These are phyloP conservation scores for Cynodonichthys magdalenae DNA, from an alignment of 2,797 vertebrate genomes.

Conservation along the genomic window DNA sequence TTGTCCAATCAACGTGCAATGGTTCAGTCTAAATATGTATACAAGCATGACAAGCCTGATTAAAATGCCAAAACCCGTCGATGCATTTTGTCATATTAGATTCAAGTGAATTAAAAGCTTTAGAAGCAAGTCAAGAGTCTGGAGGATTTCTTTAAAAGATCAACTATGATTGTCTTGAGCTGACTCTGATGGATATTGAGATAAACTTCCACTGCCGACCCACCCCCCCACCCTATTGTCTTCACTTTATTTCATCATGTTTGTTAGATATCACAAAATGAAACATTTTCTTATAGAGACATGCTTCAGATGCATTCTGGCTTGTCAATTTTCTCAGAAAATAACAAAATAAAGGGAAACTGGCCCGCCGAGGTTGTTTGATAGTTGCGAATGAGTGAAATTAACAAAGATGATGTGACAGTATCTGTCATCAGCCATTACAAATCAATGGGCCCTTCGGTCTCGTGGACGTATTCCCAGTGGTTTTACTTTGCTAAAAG, in stretches of 20 bases:
- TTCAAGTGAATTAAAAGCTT: slow-evolving; percentile 46
- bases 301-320: slow-evolving; percentile 63
- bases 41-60: slow-evolving; percentile 59
- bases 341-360: slow-evolving; percentile 9
- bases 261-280: slow-evolving; percentile 69
- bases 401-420: slow-evolving; percentile 82
- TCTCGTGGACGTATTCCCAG: slow-evolving; percentile 73
- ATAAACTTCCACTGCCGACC: slow-evolving; percentile 23
- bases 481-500: slow-evolving; percentile 73
- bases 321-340: slow-evolving; percentile 55
- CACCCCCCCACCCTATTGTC: slow-evolving; percentile 4
- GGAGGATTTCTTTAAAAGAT: slow-evolving; percentile 45
- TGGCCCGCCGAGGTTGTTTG: slow-evolving; percentile 66
- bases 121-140: slow-evolving; percentile 58
- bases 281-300: slow-evolving; percentile 74
- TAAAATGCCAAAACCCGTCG: slow-evolving; percentile 51
- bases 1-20: slow-evolving; percentile 43
- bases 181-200: slow-evolving; percentile 58
- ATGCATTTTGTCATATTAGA: slow-evolving; percentile 44
- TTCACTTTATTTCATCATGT: slow-evolving; percentile 64
- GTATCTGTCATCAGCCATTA: slow-evolving; percentile 80
- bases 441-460: slow-evolving; percentile 70
- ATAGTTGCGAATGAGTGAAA: slow-evolving; percentile 75
- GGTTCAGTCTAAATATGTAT: slow-evolving; percentile 56
- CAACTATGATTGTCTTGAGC: slow-evolving; percentile 48